Evolutionary conservation across 2,888 invertebrate species (phyloP), one percentile per base, ranked within the genome.

Genomic region (Phaedon cochleariae): DNA sequence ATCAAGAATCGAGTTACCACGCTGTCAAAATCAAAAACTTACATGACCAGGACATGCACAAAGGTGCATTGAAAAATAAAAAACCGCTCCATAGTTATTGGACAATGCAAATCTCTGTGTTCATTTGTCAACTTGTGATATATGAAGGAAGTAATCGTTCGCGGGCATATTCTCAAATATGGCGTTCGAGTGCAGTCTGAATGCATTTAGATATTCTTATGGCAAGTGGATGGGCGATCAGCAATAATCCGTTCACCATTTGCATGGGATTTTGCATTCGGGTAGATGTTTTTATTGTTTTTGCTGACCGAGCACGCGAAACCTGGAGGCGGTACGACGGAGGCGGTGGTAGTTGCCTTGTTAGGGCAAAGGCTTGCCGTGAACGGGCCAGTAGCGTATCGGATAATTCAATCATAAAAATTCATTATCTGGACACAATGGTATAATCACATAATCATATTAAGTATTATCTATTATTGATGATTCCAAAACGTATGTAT

Each of bases 321-420:
- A 60, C 41, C 74, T 74, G 78, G 77, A 77, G 81, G 81, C 80
- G 81, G 76, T 65, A 70, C 74, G 64, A 72, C 78, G 81, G 80
- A 80, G 82, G 80, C 78, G 81, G 80, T 74, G 76, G 78, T 79
- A 72, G 76, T 75, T 76, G 71, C 81, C 81, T 74, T 79, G 75
- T 77, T 79, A 69, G 77, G 79, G 69, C 76, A 80, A 81, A 80
- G 81, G 81, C 81, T 81, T 81, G 80, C 76, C 74, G 60, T 41
- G 55, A 55, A 41, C 21, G 41, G 7, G 2, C 4, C 55, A 55
- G 55, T 34, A 41, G n/a, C 55, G 55, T 55, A 9, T 7, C 4
- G 26, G 26, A n/a, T n/a, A n/a, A n/a, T n/a, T n/a, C n/a, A n/a
- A n/a, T n/a, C n/a, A n/a, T n/a, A n/a, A n/a, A n/a, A n/a, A n/a